A percentile compares a stretch with the other conserved stretches of the same genome.
These are phyloP conservation scores for Epinephelus malabaricus DNA, from an alignment of 2,797 vertebrate genomes.

Conservation along the genomic window DNA sequence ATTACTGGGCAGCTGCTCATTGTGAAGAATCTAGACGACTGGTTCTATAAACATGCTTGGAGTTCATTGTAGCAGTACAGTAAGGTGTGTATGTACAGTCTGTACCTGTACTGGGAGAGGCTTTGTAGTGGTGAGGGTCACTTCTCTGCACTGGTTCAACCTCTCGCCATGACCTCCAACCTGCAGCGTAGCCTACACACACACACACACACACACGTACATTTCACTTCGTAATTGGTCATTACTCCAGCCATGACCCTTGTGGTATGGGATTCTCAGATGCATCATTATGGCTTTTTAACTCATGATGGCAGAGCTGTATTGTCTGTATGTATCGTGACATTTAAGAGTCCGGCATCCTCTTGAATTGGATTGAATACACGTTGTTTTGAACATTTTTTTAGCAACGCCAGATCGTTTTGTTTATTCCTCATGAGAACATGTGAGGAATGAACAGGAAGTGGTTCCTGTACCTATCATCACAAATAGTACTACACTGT, in stretches of 20 bases:
- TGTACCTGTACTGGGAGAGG: constrained; percentile 90
- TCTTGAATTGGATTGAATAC: too few relatives aligned
- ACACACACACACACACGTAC: constrained; percentile 15
- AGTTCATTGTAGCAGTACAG: too few relatives aligned
- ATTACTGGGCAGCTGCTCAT: neutral
- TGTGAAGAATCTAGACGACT: neutral
- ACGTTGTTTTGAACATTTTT: too few relatives aligned
- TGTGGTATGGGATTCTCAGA: neutral
- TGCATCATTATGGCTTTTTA: neutral
- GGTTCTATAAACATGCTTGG: too few relatives aligned
- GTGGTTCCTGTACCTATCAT: neutral
- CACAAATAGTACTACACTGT: neutral
- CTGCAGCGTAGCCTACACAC: constrained; percentile 91
- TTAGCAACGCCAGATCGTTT: too few relatives aligned
- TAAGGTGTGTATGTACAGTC: neutral
- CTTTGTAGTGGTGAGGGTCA: constrained; percentile 93
- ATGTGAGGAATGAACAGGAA: neutral
- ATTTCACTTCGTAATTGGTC: neutral
- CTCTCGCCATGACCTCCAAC: constrained; percentile 96
- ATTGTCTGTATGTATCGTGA: too few relatives aligned
- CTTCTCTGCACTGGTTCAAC: constrained; percentile 93
- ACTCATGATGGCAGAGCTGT: neutral
- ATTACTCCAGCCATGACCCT: neutral
- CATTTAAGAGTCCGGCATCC: too few relatives aligned
- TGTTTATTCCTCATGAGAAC: too few relatives aligned